Base-by-base conservation (phyloP, 1,140 invertebrate genomes). In the Monomorium pharaonis region DNA sequence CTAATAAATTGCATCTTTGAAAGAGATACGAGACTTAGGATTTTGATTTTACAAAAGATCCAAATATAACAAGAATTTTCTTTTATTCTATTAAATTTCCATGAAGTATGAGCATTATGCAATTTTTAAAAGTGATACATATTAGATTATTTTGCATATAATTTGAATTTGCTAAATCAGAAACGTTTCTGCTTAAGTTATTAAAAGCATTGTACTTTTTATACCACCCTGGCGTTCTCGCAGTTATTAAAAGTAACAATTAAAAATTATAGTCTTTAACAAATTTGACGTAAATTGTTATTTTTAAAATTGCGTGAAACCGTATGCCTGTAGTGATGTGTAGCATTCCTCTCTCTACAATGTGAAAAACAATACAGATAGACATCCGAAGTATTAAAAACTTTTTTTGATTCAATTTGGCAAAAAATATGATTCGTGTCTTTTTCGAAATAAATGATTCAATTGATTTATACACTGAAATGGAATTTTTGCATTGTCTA, bases 331-430 rank as follows among this genome's bases (percentile, higher is more conserved):
- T 14, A 49, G 49, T 65, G 44, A 65, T 37, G 24, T 16, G 51
- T 37, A 78, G 9, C 12, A 54, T 33, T 30, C 1, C 7, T 24
- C 14, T 10, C 5, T 18, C 16, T 5, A 27, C 2, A 9, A 18
- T 37, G 6, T 54, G 37, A 67, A 67, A 67, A 54, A 16, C n/a
- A 49, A 63, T 78, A 24, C 3, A 12, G 63, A 12, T 24, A 42
- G 3, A 76, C 27, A 14, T 37, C 2, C 4, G 12, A 24, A 78
- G 14, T 49, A 78, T 24, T 37, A 18, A 47, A 76, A 67, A 54
- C 5, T 7, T 51, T 78, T 67, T 63, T 78, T 67, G 3, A 78
- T 16, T 78, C n/a, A 14, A 78, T 78, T 78, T 67, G n/a, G 9
- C 42, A 4, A 78, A 67, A 54, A 78, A 78, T 54, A 7, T 51